Conservation (phyloP, 2,113 vertebrate species). For the Hippotragus niger region DNA sequence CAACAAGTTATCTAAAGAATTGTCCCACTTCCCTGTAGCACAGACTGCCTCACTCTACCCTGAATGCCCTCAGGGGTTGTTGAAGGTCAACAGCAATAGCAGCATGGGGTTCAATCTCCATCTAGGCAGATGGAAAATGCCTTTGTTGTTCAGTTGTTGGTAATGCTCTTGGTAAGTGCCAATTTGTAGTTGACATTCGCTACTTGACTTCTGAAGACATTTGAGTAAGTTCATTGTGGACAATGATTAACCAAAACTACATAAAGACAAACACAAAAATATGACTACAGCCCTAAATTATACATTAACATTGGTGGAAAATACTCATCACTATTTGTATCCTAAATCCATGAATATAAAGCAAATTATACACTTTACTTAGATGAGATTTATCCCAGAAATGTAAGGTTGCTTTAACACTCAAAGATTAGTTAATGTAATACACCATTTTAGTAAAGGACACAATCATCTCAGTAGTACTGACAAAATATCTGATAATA, state of each 20-base stretch:
- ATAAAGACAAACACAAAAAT: background rate
- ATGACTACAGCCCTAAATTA: background rate
- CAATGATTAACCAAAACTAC: background rate
- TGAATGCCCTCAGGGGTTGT: background rate
- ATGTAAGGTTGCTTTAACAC: background rate
- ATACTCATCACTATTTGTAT: background rate
- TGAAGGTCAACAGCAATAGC: background rate
- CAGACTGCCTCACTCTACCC: background rate
- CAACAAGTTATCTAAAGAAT: background rate
- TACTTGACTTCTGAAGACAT: background rate
- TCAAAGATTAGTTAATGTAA: background rate
- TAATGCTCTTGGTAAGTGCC: background rate
- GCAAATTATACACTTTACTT: background rate
- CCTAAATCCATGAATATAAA: background rate
- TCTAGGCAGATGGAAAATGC: background rate
- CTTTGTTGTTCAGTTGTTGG: background rate
- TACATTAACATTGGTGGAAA: background rate
- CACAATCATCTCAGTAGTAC: background rate
- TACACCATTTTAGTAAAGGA: background rate
- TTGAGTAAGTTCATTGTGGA: background rate
- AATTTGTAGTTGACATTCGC: background rate
- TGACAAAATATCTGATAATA: background rate
- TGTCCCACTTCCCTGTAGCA: background rate
- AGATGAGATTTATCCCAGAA: background rate
- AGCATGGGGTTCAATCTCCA: background rate